Conservation (phyloP, 2,888 invertebrate genomes). For the Papilio protenor region DNA sequence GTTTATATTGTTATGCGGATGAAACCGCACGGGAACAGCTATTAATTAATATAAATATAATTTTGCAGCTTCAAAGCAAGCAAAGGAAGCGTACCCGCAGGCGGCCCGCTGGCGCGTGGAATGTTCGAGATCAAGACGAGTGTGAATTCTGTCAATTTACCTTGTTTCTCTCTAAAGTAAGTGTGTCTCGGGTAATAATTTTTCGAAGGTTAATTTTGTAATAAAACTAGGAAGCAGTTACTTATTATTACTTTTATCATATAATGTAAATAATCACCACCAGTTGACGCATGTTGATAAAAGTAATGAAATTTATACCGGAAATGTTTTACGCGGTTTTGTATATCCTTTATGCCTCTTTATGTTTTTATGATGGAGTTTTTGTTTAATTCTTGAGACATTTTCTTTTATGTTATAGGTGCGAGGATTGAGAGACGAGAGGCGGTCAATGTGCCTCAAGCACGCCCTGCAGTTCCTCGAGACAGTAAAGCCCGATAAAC, state of each 20-base stretch:
- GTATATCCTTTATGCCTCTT: no score
- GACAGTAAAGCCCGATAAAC: background rate
- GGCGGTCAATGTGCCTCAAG: conserved; percentile 55
- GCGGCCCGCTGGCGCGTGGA: conserved; percentile 52
- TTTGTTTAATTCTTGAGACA: background rate
- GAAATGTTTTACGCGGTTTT: background rate
- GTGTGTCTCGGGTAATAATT: conserved; percentile 42
- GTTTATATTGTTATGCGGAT: no score
- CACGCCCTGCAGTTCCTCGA: conserved; percentile 57
- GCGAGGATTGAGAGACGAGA: conserved; percentile 50
- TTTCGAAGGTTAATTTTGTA: background rate
- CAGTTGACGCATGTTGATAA: no score
- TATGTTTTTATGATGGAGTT: no score
- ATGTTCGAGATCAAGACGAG: conserved; percentile 81
- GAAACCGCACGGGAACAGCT: no score
- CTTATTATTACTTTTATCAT: no score
- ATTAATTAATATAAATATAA: background rate
- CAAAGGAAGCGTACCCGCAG: conserved; percentile 29
- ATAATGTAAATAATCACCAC: no score
- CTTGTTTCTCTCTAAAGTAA: conserved; percentile 92
- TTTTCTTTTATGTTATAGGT: conserved; percentile 51
- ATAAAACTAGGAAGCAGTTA: background rate
- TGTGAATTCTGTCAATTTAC: conserved; percentile 93
- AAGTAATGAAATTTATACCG: no score
- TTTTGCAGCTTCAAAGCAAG: background rate